A percentile compares a stretch with the other conserved stretches of the same genome.
These are phyloP conservation scores for Melopsittacus undulatus DNA, from an alignment of 2,797 vertebrate species.

Conservation along the genomic window DNA sequence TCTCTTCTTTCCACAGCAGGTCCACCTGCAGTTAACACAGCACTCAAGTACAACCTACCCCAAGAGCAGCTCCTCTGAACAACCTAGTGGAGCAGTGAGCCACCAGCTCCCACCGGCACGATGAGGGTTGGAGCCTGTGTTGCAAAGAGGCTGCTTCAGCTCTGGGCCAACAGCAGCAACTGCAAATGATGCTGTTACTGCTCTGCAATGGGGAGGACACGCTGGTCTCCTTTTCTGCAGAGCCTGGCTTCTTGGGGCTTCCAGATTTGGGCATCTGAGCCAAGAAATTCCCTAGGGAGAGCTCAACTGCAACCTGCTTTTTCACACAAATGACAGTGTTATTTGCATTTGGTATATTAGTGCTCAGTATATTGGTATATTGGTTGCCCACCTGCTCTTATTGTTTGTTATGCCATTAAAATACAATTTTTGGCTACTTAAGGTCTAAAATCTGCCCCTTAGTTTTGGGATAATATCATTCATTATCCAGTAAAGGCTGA, in stretches of 20 bases:
- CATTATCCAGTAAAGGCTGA: not conserved
- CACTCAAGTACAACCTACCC: fast-evolving
- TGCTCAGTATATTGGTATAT: fast-evolving
- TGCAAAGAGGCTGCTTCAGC: not conserved
- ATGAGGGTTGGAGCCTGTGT: not conserved
- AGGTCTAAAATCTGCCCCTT: not conserved
- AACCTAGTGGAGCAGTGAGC: not conserved
- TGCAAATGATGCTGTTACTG: not conserved
- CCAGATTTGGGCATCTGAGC: not conserved
- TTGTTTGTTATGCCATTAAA: not conserved
- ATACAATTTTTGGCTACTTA: not conserved
- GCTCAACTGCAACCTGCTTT: not conserved
- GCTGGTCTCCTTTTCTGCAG: not conserved
- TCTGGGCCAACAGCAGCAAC: not conserved
- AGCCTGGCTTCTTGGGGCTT: not conserved
- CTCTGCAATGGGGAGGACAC: not conserved
- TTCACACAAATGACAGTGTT: not conserved
- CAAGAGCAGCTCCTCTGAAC: not conserved
- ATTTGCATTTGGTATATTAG: not conserved
- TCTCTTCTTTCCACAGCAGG: fast-evolving
- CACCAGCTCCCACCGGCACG: not conserved
- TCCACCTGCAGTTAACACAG: not conserved
- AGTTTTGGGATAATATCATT: not conserved
- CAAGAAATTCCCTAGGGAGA: not conserved
- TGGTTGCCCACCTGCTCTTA: not conserved